Percentiles rank a stretch among this genome's conserved stretches.
Conservation (phyloP, 2,888 invertebrate species). For the Rhagonycha lutea region DNA sequence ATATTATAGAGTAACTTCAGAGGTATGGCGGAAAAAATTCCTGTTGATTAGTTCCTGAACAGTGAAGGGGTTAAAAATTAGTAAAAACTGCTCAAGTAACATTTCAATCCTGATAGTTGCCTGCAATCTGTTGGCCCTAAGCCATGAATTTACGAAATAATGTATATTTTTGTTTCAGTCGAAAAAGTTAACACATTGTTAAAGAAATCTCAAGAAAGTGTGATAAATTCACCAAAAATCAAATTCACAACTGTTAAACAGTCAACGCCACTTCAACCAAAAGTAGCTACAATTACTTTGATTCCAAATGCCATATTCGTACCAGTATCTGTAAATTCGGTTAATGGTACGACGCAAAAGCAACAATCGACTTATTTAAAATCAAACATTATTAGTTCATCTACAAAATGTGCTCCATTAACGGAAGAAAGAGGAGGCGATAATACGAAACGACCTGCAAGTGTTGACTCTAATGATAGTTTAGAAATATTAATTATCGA, state of each 20-base stretch:
- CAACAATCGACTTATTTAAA: not conserved
- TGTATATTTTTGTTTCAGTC: not conserved
- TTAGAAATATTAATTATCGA: not conserved
- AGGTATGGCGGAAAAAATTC: too few relatives aligned
- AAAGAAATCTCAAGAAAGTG: not conserved
- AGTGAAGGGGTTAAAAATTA: too few relatives aligned
- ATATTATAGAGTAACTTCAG: too few relatives aligned
- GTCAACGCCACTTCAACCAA: not conserved
- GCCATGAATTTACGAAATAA: too few relatives aligned
- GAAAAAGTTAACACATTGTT: constrained; percentile 2
- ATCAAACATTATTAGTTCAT: not conserved
- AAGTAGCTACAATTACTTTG: not conserved
- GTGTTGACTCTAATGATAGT: not conserved
- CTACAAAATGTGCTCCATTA: not conserved
- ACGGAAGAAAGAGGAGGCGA: not conserved
- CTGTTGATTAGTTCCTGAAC: too few relatives aligned
- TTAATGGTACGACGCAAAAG: not conserved
- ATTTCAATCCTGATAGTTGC: too few relatives aligned
- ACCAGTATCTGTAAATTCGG: not conserved
- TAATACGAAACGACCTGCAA: not conserved
- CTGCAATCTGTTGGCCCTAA: too few relatives aligned
- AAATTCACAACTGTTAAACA: not conserved
- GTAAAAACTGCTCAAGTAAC: too few relatives aligned
- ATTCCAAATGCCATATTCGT: not conserved
- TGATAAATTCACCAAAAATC: not conserved